phyloP scores from a whole-genome alignment of 2,113 vertebrate species.

The Baryphthengus martii region DNA sequence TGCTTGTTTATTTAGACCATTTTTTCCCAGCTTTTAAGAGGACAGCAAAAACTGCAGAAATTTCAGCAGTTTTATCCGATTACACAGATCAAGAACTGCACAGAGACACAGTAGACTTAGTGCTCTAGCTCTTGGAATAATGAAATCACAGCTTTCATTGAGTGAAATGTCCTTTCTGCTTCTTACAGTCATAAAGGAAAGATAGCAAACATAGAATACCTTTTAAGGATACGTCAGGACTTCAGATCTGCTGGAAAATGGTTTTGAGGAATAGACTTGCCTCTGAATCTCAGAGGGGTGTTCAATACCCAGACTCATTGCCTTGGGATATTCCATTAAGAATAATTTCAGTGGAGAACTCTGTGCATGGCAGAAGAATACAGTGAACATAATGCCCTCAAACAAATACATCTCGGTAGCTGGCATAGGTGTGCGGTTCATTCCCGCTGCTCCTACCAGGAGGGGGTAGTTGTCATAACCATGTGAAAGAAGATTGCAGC shows the following conservation, averaged over 20 bases:
- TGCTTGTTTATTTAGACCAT: background rate
- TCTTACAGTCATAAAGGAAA: background rate
- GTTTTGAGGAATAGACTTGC: accelerated
- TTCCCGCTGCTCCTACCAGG: background rate
- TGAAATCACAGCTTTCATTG: background rate
- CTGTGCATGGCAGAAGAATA: background rate
- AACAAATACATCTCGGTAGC: background rate
- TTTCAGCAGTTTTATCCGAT: background rate
- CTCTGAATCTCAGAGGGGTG: background rate
- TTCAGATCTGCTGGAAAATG: background rate
- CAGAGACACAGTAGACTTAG: background rate
- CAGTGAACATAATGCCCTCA: background rate
- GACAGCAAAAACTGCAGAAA: background rate
- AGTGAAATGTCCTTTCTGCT: background rate
- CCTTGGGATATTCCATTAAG: background rate
- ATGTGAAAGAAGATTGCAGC: background rate
- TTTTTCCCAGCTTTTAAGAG: background rate
- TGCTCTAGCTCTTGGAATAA: background rate
- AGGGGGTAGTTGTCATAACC: background rate
- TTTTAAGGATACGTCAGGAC: background rate
- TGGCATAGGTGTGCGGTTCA: background rate
- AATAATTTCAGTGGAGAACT: background rate
- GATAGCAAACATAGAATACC: background rate
- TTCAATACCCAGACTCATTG: background rate
- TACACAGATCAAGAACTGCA: background rate